phyloP scores from a whole-genome alignment of 2,797 vertebrate genomes.

The Catharus ustulatus region DNA sequence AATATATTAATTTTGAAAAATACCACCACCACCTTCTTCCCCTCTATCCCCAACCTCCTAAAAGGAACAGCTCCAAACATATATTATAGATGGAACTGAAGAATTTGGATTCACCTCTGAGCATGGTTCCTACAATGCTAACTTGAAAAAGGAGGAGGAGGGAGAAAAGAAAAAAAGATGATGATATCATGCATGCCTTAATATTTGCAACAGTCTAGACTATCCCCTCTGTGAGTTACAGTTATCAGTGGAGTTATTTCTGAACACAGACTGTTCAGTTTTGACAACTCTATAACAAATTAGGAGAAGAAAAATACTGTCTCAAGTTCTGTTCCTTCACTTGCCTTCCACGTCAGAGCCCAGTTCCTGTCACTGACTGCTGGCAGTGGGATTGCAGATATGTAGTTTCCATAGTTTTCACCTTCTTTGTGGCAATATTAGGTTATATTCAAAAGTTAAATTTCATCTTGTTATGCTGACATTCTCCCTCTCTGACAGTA shows the following conservation, averaged over 20 bases:
- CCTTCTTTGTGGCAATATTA: not conserved
- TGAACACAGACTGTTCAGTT: constrained; percentile 47
- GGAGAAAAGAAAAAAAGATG: not conserved
- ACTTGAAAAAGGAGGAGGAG: not conserved
- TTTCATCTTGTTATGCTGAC: not conserved
- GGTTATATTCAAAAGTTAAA: not conserved
- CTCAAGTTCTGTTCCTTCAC: constrained; percentile 18
- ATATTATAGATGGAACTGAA: not conserved
- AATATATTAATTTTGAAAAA: not conserved
- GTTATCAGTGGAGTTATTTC: constrained; percentile 65
- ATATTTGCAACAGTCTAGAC: constrained; percentile 66
- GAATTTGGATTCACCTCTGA: not conserved
- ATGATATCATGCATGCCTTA: constrained; percentile 67
- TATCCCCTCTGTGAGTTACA: constrained; percentile 63
- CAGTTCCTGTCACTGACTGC: not conserved
- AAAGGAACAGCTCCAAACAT: not conserved
- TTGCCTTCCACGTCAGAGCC: not conserved
- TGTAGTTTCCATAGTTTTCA: not conserved
- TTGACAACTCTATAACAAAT: constrained; percentile 52
- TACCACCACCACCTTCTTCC: not conserved
- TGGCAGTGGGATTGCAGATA: not conserved
- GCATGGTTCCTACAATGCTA: not conserved
- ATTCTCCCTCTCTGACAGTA: not conserved
- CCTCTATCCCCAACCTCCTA: not conserved
- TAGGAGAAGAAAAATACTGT: constrained; percentile 56